Percentiles rank a stretch among this genome's conserved stretches.
These are phyloP conservation scores for Rhizomys pruinosus DNA, from an alignment of 2,113 vertebrate genomes.

Conservation along the genomic window DNA sequence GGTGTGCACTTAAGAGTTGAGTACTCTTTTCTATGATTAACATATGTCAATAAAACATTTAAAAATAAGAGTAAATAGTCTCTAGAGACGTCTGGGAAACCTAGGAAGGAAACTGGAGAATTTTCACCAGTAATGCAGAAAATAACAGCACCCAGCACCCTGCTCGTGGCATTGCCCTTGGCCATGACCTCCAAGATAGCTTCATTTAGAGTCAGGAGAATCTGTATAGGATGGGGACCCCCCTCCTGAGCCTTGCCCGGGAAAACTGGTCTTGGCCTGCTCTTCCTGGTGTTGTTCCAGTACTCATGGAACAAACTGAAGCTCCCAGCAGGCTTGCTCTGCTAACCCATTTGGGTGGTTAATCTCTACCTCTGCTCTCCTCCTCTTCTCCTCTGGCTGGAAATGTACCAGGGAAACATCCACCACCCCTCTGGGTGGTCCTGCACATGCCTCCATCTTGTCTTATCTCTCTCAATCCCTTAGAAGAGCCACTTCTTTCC, in stretches of 20 bases:
- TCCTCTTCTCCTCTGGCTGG: neutral
- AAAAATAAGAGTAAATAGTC: neutral
- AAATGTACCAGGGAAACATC: neutral
- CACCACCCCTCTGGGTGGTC: neutral
- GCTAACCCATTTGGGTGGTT: neutral
- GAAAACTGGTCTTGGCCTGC: neutral
- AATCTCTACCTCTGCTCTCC: neutral
- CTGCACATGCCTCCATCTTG: rapidly evolving
- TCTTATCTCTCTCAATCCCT: neutral
- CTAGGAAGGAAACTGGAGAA: neutral
- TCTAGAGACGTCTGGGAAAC: neutral
- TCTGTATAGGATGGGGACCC: neutral
- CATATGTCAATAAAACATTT: neutral
- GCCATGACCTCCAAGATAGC: neutral
- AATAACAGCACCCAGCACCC: neutral
- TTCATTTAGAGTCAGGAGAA: neutral
- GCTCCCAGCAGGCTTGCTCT: neutral
- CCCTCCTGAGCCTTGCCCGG: neutral
- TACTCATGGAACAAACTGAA: neutral
- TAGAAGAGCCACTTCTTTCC: neutral
- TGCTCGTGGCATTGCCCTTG: neutral
- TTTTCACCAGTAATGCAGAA: neutral
- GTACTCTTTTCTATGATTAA: neutral
- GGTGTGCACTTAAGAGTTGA: neutral
- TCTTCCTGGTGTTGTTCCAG: neutral